Evolutionary conservation across 64 coral and sea anemone genomes (phyloP).

Genomic region (Orbicella faveolata): DNA sequence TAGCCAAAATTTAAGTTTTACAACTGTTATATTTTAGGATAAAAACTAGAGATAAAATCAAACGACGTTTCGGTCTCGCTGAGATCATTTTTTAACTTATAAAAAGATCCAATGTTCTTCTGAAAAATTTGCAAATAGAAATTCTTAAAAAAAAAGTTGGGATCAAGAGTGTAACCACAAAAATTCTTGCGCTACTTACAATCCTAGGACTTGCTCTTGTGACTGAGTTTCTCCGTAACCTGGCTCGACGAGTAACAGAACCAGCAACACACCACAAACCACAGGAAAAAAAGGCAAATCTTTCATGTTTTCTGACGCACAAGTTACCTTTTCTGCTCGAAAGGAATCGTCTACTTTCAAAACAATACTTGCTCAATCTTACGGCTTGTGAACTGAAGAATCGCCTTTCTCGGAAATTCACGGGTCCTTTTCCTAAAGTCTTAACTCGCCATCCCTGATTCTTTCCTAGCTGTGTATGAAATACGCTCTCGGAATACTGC

Average conservation of each 20-base stretch:
- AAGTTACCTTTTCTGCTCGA: neutral
- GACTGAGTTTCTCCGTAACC: neutral
- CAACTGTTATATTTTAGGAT: too few species aligned
- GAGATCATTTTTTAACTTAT: too few species aligned
- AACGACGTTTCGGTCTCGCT: too few species aligned
- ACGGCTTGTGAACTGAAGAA: neutral
- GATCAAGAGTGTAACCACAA: neutral
- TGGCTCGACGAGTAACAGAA: neutral
- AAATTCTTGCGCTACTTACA: slow-evolving; percentile 1
- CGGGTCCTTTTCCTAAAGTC: neutral
- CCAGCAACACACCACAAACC: neutral
- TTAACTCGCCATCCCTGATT: neutral
- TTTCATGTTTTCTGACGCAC: neutral
- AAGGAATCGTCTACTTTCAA: neutral
- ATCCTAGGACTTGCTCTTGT: slow-evolving; percentile 1
- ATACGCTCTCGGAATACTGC: neutral
- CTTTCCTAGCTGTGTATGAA: neutral
- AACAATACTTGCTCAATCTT: neutral
- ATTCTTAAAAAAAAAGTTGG: too few species aligned
- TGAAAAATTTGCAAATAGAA: too few species aligned
- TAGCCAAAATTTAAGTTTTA: too few species aligned
- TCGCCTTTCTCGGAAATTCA: neutral
- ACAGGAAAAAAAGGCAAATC: neutral
- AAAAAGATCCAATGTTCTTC: too few species aligned
- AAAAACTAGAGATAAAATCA: too few species aligned